phyloP scores from a whole-genome alignment of 1,140 invertebrate species.

The Solenopsis fugax region DNA sequence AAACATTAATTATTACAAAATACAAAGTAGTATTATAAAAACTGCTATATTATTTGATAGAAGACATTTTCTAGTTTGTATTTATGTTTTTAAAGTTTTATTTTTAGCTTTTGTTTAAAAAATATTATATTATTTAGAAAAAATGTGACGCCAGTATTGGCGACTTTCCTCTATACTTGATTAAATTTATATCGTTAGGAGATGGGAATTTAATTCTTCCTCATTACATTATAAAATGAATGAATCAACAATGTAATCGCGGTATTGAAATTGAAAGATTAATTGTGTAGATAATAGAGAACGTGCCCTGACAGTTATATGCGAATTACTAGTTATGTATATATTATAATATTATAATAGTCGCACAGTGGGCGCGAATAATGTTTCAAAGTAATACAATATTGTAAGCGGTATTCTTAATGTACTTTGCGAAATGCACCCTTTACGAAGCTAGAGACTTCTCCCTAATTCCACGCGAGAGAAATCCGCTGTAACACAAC shows the following conservation, averaged over 20 bases:
- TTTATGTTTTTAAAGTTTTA: too few relatives aligned
- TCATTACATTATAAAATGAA: constrained; percentile 27
- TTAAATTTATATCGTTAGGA: background rate
- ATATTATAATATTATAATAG: constrained; percentile 34
- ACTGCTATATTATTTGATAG: too few relatives aligned
- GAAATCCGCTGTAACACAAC: background rate
- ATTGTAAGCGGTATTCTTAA: background rate
- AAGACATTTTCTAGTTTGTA: too few relatives aligned
- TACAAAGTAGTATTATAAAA: too few relatives aligned
- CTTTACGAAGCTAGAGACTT: background rate
- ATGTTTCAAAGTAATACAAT: constrained; percentile 26
- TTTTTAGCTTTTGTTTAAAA: too few relatives aligned
- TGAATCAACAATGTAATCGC: background rate
- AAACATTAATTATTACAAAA: too few relatives aligned
- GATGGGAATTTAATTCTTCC: background rate
- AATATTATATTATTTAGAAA: too few relatives aligned
- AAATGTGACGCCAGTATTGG: too few relatives aligned
- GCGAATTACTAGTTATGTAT: constrained; percentile 17
- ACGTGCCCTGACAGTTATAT: background rate
- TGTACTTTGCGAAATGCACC: background rate
- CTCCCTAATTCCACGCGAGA: background rate
- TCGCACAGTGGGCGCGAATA: background rate
- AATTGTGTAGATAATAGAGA: constrained; percentile 41
- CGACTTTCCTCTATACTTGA: background rate
- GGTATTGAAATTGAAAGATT: constrained; percentile 38